Percentiles rank a stretch among this genome's conserved stretches.
phyloP scores from a whole-genome alignment of 2,113 vertebrate species.

The Chionomys nivalis region DNA sequence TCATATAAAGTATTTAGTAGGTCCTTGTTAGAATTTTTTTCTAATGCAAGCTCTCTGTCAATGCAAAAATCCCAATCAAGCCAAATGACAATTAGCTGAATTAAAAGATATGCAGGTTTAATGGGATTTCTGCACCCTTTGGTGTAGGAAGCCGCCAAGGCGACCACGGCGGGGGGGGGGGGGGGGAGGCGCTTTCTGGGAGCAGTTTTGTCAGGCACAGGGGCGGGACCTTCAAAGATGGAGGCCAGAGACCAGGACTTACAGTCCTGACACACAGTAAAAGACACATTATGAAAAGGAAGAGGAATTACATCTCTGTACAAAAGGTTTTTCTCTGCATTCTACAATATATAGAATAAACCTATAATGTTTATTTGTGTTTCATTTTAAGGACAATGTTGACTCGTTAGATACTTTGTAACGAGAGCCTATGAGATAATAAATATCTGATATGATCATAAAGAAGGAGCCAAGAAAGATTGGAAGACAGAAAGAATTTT shows the following conservation, averaged over 20 bases:
- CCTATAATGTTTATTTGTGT: background rate
- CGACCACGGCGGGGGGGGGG: no score
- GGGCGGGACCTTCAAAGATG: no score
- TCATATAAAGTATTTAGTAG: background rate
- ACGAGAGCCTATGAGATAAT: background rate
- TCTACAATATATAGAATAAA: background rate
- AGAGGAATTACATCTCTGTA: background rate
- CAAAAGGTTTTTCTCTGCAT: background rate
- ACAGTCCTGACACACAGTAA: background rate
- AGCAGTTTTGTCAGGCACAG: no score
- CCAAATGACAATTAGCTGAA: no score
- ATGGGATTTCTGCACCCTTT: no score
- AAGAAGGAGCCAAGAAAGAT: background rate
- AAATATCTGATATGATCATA: background rate
- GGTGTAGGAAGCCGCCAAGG: no score
- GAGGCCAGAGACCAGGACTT: no score
- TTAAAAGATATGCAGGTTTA: no score
- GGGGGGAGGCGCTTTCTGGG: no score
- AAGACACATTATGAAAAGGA: background rate
- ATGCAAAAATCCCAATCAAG: no score
- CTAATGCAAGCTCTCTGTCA: no score
- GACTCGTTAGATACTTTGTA: background rate
- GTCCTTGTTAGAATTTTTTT: background rate
- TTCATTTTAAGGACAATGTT: background rate
- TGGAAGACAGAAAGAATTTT: background rate